Base-by-base conservation (phyloP, 2,797 vertebrate genomes). In the Takifugu ocellatus region DNA sequence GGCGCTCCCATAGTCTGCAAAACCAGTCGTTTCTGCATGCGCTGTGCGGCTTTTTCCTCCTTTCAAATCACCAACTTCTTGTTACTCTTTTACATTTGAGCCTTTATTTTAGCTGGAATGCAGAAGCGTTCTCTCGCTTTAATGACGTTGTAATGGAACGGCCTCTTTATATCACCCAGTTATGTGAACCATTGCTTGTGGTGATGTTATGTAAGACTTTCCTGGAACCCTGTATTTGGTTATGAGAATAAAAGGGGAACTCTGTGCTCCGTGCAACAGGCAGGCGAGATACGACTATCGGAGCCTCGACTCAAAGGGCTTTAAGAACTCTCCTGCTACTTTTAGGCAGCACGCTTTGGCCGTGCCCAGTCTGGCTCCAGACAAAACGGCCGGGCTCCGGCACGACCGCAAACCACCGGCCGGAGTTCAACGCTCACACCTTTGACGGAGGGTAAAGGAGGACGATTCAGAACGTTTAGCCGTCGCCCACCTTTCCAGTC, bases 351-450 rank as follows among this genome's bases (percentile, higher is more conserved):
- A 59, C 77, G 73, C 72, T 77, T 75, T 74, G 73, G 76, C 78
- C 66, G 33, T 81, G 60, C 76, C 70, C 74, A 67, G 80, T 73
- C 66, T 80, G 70, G 56, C 57, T 81, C 65, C 77, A 87, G 79
- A 84, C 85, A 83, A 79, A 85, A 83, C 74, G 64, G 51, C 4
- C 5, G 79, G 70, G 61, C 71, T 62, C 46, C 0, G 45, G 67
- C 66, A 64, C 75, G 61, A 66, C 80, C 78, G 74, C 76, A 78
- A 79, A 80, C 70, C 72, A 77, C 66, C 50, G 76, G 68, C 83
- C 74, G 12, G 59, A 47, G 57, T 58, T 69, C 48, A 73, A 74
- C 70, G 58, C 74, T 72, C 61, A 76, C 63, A 66, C 69, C 74
- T 75, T 81, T 77, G 68, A 57, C 66, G 70, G 72, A 49, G 54